Conservation (phyloP, 1,140 invertebrate species). For the Trichonephila clavata region DNA sequence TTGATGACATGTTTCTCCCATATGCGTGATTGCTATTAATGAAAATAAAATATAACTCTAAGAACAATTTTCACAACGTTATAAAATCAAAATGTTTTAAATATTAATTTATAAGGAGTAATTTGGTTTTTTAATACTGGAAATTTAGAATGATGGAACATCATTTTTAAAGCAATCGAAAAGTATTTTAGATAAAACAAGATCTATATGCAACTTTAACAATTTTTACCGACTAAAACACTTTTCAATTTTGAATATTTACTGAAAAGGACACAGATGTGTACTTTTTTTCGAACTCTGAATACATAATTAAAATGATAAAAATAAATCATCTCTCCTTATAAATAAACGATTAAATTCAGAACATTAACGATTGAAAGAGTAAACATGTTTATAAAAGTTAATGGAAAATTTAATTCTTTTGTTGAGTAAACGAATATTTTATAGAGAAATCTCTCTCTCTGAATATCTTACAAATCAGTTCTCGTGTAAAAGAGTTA, state of each 20-base stretch:
- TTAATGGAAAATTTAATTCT: neutral
- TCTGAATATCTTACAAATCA: constrained; percentile 50
- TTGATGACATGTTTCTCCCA: too few relatives aligned
- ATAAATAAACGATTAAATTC: neutral
- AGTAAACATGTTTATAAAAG: neutral
- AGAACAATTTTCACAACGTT: too few relatives aligned
- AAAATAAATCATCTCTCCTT: neutral
- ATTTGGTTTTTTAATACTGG: too few relatives aligned
- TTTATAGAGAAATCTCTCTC: neutral
- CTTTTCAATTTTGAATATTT: too few relatives aligned
- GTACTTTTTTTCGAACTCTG: neutral
- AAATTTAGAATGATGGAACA: too few relatives aligned
- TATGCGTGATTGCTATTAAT: too few relatives aligned
- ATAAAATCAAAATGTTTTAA: too few relatives aligned
- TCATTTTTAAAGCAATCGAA: too few relatives aligned
- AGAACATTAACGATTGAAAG: neutral
- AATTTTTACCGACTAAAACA: neutral
- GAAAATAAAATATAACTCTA: too few relatives aligned
- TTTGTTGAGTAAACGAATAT: neutral
- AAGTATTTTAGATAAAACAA: too few relatives aligned
- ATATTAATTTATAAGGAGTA: too few relatives aligned
- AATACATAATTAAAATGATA: neutral
- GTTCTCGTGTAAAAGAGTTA: constrained; percentile 19
- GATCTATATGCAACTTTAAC: neutral
- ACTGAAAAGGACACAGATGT: neutral